Conservation (phyloP, 2,888 invertebrate genomes). For the Emmelina monodactyla region DNA sequence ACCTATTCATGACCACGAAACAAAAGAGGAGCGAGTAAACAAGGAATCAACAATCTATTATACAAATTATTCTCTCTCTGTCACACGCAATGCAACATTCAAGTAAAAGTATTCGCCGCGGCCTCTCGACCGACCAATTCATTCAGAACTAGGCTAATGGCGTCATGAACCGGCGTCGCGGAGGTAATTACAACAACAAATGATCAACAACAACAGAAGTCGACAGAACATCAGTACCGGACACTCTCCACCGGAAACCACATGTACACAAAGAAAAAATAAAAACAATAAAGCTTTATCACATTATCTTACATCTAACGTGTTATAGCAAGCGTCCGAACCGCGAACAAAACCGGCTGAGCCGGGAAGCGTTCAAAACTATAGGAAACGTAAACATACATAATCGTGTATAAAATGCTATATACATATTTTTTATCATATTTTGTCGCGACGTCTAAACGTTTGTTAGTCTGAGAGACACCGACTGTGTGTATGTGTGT, state of each 20-base stretch:
- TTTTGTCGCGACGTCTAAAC: background rate
- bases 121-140: too few species aligned
- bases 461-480: slow-evolving; percentile 8
- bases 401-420: slow-evolving; percentile 37
- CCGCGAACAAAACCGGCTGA: too few species aligned
- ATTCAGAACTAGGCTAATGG: too few species aligned
- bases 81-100: too few species aligned
- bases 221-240: slow-evolving; percentile 24
- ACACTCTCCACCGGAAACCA: slow-evolving; percentile 6
- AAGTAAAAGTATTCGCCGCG: too few species aligned
- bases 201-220: slow-evolving; percentile 30
- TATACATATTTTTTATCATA: slow-evolving; percentile 30
- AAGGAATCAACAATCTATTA: too few species aligned
- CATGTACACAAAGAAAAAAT: slow-evolving; percentile 2
- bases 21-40: too few species aligned
- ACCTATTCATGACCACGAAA: too few species aligned
- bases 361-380: too few species aligned
- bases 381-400: slow-evolving; percentile 19
- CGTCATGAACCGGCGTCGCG: too few species aligned
- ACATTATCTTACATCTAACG: slow-evolving; percentile 28
- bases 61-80: too few species aligned
- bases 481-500: slow-evolving; percentile 6
- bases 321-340: background rate
- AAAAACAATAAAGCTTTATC: slow-evolving; percentile 31
- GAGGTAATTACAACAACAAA: slow-evolving; percentile 5